Evolutionary conservation across 2,113 vertebrate genomes (phyloP), one percentile per base, ranked within the genome.

Genomic region (Rhynchopsitta pachyrhyncha): DNA sequence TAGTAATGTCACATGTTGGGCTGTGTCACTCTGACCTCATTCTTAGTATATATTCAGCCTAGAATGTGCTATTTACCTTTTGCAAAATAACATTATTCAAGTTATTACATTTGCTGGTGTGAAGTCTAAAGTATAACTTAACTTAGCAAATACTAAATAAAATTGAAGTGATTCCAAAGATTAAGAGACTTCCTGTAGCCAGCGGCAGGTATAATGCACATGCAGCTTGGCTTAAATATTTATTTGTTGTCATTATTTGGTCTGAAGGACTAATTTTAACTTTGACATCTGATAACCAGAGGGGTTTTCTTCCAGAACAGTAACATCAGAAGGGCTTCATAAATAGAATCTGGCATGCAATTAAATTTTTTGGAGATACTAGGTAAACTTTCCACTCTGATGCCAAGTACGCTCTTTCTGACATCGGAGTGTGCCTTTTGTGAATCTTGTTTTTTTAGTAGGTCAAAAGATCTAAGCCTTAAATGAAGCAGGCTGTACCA

Each of bases 81-180:
- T 8, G 10, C 63, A 93, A 83, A 64, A 64, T 17, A 86, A 31
- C 35, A 64, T 80, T 94, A 39, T 66, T 74, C 4, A 3, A 8
- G 33, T 71, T 92, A 82, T 84, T 93, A 29, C 33, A 42, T 92
- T 96, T 94, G 39, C 69, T 3, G 9, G 31, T 62, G 50, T 42
- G 35, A 50, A 85, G 66, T 82, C 66, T 71, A 42, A 79, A 7
- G 4, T 33, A 62, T 71, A 82, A 74, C 81, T 91, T 80, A 92
- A 88, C 73, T 95, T 95, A 55, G 66, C 88, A 96, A 96, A 94
- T 75, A 96, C 13, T 93, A 92, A 87, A 91, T 75, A n/a, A 88
- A 97, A 80, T 47, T 31, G 83, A 78, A 92, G 66, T 18, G 81
- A 93, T 84, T 94, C 57, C 29, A 50, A 92, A 82, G 93, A 82